Percentiles rank a stretch among this genome's conserved stretches.
Evolutionary conservation across 2,113 vertebrate species (phyloP).

Genomic region (Anolis carolinensis): DNA sequence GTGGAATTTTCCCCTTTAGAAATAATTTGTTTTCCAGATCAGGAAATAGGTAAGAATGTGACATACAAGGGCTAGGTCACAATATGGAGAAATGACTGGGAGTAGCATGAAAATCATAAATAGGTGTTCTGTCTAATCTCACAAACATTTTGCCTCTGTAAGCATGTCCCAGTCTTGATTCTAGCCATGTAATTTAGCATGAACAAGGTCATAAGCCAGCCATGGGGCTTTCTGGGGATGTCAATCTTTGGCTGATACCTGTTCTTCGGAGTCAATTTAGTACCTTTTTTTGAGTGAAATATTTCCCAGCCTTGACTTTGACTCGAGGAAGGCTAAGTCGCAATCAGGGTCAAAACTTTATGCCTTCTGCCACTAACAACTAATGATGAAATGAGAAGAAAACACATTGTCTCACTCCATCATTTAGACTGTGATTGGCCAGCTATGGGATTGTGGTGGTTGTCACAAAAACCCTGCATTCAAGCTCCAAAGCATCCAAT

Average conservation of each 20-base stretch:
- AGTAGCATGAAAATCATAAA: not conserved
- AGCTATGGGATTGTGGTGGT: too few relatives aligned
- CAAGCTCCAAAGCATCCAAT: too few relatives aligned
- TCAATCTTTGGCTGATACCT: not conserved
- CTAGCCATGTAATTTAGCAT: not conserved
- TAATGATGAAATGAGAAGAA: too few relatives aligned
- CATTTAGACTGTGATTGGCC: too few relatives aligned
- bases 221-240: not conserved
- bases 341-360: too few relatives aligned
- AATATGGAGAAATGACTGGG: slow-evolving; percentile 4
- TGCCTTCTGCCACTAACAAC: too few relatives aligned
- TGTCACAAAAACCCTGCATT: too few relatives aligned
- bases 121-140: not conserved
- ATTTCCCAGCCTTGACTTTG: not conserved
- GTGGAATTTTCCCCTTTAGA: slow-evolving; percentile 9
- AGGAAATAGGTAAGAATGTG: slow-evolving; percentile 32
- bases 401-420: too few relatives aligned
- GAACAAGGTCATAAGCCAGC: not conserved
- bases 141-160: not conserved
- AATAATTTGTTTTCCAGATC: slow-evolving; percentile 36
- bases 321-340: too few relatives aligned
- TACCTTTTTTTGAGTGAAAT: not conserved
- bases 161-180: not conserved
- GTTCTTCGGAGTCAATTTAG: not conserved
- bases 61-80: slow-evolving; percentile 30